Evolutionary conservation across 2,113 vertebrate species (phyloP).

Genomic region (Eurystomus gularis): DNA sequence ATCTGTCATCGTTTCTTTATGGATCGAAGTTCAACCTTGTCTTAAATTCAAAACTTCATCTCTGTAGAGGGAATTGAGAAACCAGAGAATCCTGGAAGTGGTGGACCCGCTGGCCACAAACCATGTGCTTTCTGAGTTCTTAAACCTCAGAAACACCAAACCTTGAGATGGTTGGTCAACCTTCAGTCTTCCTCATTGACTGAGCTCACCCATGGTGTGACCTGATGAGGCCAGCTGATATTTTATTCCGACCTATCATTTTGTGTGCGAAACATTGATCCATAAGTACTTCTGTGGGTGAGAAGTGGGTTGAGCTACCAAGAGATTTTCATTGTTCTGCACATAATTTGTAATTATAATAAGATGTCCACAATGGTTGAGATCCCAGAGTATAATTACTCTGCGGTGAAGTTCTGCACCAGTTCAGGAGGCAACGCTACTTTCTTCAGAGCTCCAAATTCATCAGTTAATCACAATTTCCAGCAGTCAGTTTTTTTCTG

Average conservation of each 20-base stretch:
- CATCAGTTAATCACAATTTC: not conserved
- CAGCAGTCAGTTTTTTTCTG: not conserved
- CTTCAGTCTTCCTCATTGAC: not conserved
- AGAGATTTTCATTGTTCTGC: not conserved
- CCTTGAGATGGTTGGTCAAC: not conserved
- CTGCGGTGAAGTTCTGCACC: not conserved
- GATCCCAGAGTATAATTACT: not conserved
- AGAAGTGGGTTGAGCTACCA: not conserved
- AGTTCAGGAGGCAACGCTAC: rapidly evolving
- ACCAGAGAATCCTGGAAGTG: too few relatives aligned
- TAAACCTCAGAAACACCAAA: not conserved
- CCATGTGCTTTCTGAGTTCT: not conserved
- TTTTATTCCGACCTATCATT: not conserved
- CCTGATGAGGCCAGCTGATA: not conserved
- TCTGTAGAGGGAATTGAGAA: not conserved
- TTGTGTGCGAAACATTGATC: not conserved
- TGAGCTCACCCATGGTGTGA: not conserved
- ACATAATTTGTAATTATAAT: not conserved
- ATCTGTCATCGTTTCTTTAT: not conserved
- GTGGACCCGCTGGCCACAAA: too few relatives aligned
- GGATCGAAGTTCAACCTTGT: not conserved
- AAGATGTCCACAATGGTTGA: not conserved
- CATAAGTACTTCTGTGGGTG: not conserved
- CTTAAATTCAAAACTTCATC: not conserved
- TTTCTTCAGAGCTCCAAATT: not conserved